Evolutionary conservation across 1,140 invertebrate species (phyloP).

Genomic region (Drosophila tropicalis): DNA sequence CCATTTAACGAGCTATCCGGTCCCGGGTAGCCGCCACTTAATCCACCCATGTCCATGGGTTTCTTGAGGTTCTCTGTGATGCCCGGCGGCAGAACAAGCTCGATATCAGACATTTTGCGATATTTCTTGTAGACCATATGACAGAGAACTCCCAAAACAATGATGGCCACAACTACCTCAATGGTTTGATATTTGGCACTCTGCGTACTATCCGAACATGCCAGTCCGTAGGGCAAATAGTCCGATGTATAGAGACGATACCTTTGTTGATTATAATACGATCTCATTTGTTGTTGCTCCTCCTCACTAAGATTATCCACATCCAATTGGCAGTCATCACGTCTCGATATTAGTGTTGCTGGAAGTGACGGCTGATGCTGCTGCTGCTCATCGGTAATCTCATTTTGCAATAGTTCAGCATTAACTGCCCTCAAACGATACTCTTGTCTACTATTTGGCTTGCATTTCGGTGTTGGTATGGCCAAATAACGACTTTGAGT

Average conservation of each 20-base stretch:
- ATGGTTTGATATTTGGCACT: slow-evolving; percentile 37
- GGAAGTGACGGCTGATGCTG: background rate
- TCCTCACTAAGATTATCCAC: slow-evolving; percentile 23
- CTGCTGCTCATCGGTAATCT: background rate
- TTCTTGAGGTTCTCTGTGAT: slow-evolving; percentile 61
- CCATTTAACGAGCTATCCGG: background rate
- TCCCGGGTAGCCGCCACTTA: slow-evolving; percentile 12
- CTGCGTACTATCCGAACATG: slow-evolving; percentile 52
- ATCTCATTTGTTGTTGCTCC: slow-evolving; percentile 9
- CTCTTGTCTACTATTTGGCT: slow-evolving; percentile 41
- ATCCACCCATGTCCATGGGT: slow-evolving; percentile 40
- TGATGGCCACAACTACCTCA: slow-evolving; percentile 38
- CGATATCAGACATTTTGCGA: slow-evolving; percentile 66
- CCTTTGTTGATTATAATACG: slow-evolving; percentile 18
- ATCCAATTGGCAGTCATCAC: background rate
- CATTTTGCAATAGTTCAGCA: slow-evolving; percentile 34
- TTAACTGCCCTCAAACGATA: slow-evolving; percentile 65
- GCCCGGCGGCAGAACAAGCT: slow-evolving; percentile 55
- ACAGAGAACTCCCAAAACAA: slow-evolving; percentile 33
- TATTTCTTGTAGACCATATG: slow-evolving; percentile 49
- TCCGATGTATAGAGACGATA: slow-evolving; percentile 51
- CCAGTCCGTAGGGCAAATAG: slow-evolving; percentile 44
- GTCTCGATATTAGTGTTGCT: background rate
- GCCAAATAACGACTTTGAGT: slow-evolving; percentile 42
- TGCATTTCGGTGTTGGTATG: slow-evolving; percentile 48